Evolutionary conservation across 2,888 invertebrate species (phyloP).

Genomic region (Chymomyza fuscimana): DNA sequence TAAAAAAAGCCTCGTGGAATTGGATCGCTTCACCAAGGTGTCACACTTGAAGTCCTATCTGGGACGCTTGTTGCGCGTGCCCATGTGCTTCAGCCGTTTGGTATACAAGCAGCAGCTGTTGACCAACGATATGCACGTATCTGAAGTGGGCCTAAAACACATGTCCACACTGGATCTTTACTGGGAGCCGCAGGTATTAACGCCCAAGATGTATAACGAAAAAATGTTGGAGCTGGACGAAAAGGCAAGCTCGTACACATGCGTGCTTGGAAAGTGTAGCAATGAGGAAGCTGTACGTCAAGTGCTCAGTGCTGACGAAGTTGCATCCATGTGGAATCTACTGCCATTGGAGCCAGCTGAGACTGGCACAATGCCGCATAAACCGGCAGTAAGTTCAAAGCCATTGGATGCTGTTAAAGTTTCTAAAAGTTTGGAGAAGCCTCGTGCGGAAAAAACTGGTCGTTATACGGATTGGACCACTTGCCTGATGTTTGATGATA

Average conservation of each 20-base stretch:
- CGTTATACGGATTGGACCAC: not conserved
- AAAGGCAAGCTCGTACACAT: not conserved
- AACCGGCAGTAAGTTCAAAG: too few species aligned
- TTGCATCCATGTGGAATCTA: not conserved
- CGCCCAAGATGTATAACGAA: conserved; percentile 48
- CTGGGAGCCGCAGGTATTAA: conserved; percentile 56
- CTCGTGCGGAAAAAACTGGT: not conserved
- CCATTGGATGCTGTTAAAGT: not conserved
- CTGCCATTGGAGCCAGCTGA: not conserved
- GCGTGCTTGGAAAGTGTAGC: not conserved
- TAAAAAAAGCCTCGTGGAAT: conserved; percentile 44
- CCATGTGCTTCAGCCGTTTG: conserved; percentile 57
- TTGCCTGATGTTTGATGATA: not conserved
- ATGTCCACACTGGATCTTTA: conserved; percentile 50
- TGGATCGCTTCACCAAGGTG: conserved; percentile 50
- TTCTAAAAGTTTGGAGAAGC: not conserved
- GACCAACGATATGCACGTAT: conserved; percentile 41
- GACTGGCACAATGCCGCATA: too few species aligned
- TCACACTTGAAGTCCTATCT: conserved; percentile 47
- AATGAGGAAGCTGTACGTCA: not conserved
- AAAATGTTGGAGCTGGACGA: conserved; percentile 47
- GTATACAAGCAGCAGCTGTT: conserved; percentile 50
- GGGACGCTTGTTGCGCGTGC: conserved; percentile 49
- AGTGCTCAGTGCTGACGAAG: not conserved
- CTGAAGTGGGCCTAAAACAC: conserved; percentile 47